Conservation (phyloP, 2,888 invertebrate genomes). For the Polydesmus complanatus region DNA sequence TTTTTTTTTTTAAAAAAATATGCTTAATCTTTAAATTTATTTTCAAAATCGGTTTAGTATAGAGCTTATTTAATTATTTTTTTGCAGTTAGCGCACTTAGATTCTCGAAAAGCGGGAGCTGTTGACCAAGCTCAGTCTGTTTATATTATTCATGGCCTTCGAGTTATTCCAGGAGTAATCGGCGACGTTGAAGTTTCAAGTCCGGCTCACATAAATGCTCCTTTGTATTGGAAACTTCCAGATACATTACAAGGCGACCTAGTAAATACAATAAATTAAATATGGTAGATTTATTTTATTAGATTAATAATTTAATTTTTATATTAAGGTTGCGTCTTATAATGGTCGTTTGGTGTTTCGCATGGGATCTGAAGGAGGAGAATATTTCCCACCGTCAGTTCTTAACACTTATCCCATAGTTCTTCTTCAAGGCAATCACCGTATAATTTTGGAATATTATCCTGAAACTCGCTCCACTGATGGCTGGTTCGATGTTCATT, state of each 20-base stretch:
- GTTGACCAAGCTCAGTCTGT: constrained; percentile 35
- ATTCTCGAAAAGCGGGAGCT: constrained; percentile 26
- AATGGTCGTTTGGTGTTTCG: constrained; percentile 73
- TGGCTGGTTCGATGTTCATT: constrained; percentile 36
- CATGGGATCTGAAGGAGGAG: constrained; percentile 49
- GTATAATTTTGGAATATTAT: constrained; percentile 60
- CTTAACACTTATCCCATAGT: constrained; percentile 59
- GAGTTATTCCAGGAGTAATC: constrained; percentile 46
- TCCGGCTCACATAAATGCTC: constrained; percentile 44
- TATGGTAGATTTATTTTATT: neutral
- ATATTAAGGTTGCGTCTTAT: constrained; percentile 61
- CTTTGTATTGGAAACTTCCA: constrained; percentile 72
- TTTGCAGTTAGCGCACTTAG: constrained; percentile 29
- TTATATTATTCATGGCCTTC: constrained; percentile 44
- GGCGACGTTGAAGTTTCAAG: constrained; percentile 42
- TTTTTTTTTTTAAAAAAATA: too few relatives aligned
- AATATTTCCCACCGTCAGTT: constrained; percentile 38
- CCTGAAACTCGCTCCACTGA: constrained; percentile 32
- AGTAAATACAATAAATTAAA: constrained; percentile 31
- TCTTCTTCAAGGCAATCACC: constrained; percentile 59
- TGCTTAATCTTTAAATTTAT: too few relatives aligned
- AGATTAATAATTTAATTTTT: constrained; percentile 8
- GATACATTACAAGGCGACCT: constrained; percentile 68
- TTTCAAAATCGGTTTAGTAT: too few relatives aligned
- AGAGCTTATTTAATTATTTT: neutral